Percentiles rank a stretch among this genome's conserved stretches.
phyloP scores from a whole-genome alignment of 2,888 invertebrate species.

The Erebia epiphron region DNA sequence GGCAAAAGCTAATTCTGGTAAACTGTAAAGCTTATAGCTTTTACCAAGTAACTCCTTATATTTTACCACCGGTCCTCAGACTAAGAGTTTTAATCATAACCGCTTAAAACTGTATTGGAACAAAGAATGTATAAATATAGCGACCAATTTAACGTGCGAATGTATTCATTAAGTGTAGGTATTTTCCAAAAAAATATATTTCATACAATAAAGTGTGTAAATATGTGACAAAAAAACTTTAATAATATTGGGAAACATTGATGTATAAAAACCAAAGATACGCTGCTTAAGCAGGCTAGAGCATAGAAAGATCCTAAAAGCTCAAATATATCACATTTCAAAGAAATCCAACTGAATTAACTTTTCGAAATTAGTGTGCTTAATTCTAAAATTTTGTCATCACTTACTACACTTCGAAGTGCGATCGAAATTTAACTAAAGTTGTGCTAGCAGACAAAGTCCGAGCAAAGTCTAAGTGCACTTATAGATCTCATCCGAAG shows the following conservation, averaged over 20 bases:
- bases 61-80: neutral
- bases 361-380: too few species aligned
- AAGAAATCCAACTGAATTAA: too few species aligned
- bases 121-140: constrained; percentile 27
- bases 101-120: constrained; percentile 28
- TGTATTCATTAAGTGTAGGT: constrained; percentile 25
- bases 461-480: too few species aligned
- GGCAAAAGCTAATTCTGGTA: neutral
- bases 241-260: neutral
- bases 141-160: constrained; percentile 38
- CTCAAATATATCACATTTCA: too few species aligned
- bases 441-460: too few species aligned
- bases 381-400: too few species aligned
- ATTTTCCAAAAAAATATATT: constrained; percentile 31
- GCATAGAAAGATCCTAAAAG: too few species aligned
- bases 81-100: constrained; percentile 8
- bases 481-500: too few species aligned
- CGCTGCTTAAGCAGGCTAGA: neutral
- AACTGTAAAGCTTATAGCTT: neutral
- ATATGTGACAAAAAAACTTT: constrained; percentile 6
- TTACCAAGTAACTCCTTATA: neutral
- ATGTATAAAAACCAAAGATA: neutral
- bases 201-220: constrained; percentile 2
- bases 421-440: too few species aligned
- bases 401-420: too few species aligned